These are phyloP conservation scores for Tanypteryx hageni DNA, from an alignment of 2,888 invertebrate genomes.

Conservation along the genomic window DNA sequence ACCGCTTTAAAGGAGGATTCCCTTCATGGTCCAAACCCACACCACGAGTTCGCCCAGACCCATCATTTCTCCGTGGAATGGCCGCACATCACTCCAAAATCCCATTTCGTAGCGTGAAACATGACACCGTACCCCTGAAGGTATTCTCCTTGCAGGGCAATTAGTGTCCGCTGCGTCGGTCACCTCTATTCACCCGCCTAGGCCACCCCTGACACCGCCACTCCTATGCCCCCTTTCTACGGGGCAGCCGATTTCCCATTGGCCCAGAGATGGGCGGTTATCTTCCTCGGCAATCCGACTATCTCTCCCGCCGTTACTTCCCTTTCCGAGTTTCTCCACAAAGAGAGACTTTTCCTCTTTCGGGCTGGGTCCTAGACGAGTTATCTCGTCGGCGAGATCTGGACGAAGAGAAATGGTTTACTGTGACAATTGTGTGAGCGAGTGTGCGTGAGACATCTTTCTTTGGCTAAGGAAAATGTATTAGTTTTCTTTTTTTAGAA, in stretches of 20 bases:
- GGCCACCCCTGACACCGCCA: background rate
- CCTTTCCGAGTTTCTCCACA: background rate
- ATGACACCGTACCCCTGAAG: conserved; percentile 43
- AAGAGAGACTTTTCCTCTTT: background rate
- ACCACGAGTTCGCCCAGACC: background rate
- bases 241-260: background rate
- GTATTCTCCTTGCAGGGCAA: conserved; percentile 57
- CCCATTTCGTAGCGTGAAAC: conserved; percentile 56
- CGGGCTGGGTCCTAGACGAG: background rate
- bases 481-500: background rate
- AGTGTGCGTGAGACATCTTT: background rate
- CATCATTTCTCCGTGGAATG: background rate
- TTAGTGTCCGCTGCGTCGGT: conserved; percentile 54
- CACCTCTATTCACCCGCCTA: background rate
- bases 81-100: conserved; percentile 54
- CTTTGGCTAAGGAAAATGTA: background rate
- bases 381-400: conserved; percentile 8
- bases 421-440: conserved; percentile 36
- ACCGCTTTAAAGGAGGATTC: conserved; percentile 10
- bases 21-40: background rate
- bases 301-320: background rate
- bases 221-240: too few relatives aligned
- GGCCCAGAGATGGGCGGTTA: background rate
- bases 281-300: background rate
- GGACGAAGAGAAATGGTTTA: conserved; percentile 51